phyloP scores from a whole-genome alignment of 2,113 vertebrate genomes.

The Rhynchomys soricoides region DNA sequence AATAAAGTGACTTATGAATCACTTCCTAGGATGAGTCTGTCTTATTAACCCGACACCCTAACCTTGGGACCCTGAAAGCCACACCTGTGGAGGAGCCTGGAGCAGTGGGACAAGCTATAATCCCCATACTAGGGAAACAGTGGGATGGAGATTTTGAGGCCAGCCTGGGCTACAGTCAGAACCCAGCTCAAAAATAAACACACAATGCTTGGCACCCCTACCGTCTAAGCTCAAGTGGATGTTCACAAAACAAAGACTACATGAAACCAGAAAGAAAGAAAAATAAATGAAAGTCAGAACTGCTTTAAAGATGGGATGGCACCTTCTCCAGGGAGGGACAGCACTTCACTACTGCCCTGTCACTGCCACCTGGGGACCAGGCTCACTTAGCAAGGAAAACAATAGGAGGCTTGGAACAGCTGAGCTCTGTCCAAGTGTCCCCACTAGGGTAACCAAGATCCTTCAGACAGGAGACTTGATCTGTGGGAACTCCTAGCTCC shows the following conservation, averaged over 20 bases:
- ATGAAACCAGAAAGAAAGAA: neutral
- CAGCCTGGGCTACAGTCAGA: neutral
- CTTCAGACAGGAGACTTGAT: neutral
- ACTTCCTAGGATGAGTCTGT: constrained; percentile 21
- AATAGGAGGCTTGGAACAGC: too few species aligned
- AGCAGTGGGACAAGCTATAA: neutral
- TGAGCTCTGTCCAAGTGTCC: neutral
- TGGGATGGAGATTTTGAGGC: neutral
- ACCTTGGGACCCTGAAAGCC: neutral
- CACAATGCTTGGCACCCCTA: neutral
- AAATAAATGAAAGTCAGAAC: neutral
- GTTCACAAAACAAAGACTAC: neutral
- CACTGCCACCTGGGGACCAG: neutral
- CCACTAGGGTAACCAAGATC: neutral
- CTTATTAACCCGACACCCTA: neutral
- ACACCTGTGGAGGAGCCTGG: neutral
- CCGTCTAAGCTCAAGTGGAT: neutral
- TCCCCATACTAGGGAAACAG: neutral
- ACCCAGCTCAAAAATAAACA: neutral
- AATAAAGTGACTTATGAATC: constrained; percentile 52
- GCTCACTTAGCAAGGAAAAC: neutral
- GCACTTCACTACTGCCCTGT: fast-evolving
- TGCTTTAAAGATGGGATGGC: neutral
- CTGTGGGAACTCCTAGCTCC: neutral
- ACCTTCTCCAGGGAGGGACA: neutral